A percentile compares a stretch with the other conserved stretches of the same genome.
These are phyloP conservation scores for Drosophila auraria DNA, from an alignment of 1,140 invertebrate genomes.

Conservation along the genomic window DNA sequence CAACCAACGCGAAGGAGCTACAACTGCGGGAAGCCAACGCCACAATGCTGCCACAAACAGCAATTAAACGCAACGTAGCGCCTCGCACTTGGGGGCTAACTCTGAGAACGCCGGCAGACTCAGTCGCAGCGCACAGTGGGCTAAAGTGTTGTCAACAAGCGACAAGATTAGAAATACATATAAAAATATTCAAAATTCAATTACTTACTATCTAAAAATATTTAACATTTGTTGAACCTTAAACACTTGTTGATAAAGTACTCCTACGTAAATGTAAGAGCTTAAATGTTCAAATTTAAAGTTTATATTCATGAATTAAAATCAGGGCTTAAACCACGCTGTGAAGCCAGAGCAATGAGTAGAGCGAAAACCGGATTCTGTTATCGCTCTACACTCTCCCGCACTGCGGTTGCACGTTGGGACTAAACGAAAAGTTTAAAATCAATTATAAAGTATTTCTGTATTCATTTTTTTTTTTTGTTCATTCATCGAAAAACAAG, in stretches of 20 bases:
- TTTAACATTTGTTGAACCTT: not conserved
- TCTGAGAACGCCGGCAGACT: slow-evolving; percentile 1
- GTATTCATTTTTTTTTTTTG: too few relatives aligned
- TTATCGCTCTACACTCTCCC: not conserved
- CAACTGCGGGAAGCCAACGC: slow-evolving; percentile 24
- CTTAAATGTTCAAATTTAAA: not conserved
- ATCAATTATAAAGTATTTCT: too few relatives aligned
- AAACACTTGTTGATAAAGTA: not conserved
- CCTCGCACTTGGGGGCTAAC: slow-evolving; percentile 12
- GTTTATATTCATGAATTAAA: not conserved
- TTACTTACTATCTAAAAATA: too few relatives aligned
- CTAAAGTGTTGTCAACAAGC: not conserved
- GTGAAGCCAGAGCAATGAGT: not conserved
- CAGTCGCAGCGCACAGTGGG: slow-evolving; percentile 25
- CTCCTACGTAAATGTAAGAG: not conserved
- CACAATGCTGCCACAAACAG: slow-evolving; percentile 43
- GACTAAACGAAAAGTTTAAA: not conserved
- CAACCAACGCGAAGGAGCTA: not conserved
- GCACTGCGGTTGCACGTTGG: not conserved
- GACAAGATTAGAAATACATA: not conserved
- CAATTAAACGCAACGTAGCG: slow-evolving; percentile 14
- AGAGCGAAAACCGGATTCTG: not conserved
- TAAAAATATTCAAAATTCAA: not conserved
- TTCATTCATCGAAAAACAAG: too few relatives aligned
- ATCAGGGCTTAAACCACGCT: not conserved